A percentile compares a stretch with the other conserved stretches of the same genome.
Conservation (phyloP, 2,888 invertebrate species). For the Metellina segmentata region DNA sequence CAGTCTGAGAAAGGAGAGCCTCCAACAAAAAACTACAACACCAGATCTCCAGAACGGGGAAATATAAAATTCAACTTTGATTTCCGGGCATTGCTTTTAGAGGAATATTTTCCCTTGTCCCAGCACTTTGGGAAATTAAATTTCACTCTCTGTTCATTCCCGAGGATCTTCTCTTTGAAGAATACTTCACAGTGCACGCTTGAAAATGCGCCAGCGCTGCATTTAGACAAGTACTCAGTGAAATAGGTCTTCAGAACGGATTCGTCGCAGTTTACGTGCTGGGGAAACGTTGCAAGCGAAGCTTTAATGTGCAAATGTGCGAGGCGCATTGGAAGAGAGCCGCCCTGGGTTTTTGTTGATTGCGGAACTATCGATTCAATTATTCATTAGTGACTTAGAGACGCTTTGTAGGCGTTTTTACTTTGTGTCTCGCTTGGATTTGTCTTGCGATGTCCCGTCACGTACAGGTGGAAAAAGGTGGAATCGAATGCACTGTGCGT, state of each 20-base stretch:
- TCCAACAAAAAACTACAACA: background rate
- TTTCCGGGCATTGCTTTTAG: constrained; percentile 8
- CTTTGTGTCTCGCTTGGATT: too few relatives aligned
- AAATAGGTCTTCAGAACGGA: background rate
- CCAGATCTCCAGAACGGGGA: background rate
- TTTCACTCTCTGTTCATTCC: background rate
- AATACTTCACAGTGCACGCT: background rate
- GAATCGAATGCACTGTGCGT: too few relatives aligned
- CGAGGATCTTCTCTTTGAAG: background rate
- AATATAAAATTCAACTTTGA: constrained; percentile 9
- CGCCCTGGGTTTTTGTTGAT: too few relatives aligned
- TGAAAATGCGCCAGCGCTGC: background rate
- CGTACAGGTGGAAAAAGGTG: too few relatives aligned
- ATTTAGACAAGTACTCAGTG: background rate
- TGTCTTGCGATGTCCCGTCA: too few relatives aligned
- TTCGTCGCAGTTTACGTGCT: background rate
- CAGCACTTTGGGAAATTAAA: constrained; percentile 20
- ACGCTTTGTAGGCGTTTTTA: too few relatives aligned
- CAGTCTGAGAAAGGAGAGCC: background rate
- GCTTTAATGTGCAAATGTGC: background rate
- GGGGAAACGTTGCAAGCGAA: background rate
- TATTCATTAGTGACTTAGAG: too few relatives aligned
- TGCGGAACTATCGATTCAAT: too few relatives aligned
- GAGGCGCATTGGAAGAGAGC: background rate
- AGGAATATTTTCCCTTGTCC: background rate